Conservation (phyloP, 2,888 invertebrate genomes). For the Monoplex corrugatus region DNA sequence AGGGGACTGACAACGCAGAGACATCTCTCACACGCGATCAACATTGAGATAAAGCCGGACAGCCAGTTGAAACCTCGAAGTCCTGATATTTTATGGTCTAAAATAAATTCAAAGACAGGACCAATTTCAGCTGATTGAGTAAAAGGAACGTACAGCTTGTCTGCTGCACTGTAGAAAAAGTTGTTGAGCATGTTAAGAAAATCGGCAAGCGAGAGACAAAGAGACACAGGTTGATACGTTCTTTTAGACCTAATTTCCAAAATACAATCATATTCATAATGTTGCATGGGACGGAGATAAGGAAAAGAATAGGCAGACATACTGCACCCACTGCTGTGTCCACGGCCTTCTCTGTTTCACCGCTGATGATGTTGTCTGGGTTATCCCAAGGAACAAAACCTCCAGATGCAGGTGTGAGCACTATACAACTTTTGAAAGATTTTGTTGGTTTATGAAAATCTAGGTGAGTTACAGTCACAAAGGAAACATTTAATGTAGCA, state of each 20-base stretch:
- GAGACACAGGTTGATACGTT: slow-evolving; percentile 20
- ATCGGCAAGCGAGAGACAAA: not conserved
- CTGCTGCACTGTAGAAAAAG: not conserved
- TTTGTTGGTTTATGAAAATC: too few relatives aligned
- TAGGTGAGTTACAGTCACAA: too few relatives aligned
- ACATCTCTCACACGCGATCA: slow-evolving; percentile 4
- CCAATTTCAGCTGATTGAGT: not conserved
- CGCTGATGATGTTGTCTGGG: not conserved
- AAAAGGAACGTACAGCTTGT: not conserved
- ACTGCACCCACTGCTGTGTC: not conserved
- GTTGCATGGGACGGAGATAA: slow-evolving; percentile 8
- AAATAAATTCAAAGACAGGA: not conserved
- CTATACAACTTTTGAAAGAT: not conserved
- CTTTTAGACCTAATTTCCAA: not conserved
- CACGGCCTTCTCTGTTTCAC: not conserved
- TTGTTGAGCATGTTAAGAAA: not conserved
- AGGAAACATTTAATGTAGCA: too few relatives aligned
- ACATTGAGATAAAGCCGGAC: not conserved
- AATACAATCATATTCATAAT: slow-evolving; percentile 7
- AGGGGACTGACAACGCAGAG: slow-evolving; percentile 18
- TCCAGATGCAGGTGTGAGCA: not conserved
- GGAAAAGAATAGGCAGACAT: slow-evolving; percentile 6
- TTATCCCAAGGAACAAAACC: not conserved
- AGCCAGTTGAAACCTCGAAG: not conserved
- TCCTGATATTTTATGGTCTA: not conserved